Base-by-base conservation (phyloP, 2,113 vertebrate species). In the Stigmatopora argus region DNA sequence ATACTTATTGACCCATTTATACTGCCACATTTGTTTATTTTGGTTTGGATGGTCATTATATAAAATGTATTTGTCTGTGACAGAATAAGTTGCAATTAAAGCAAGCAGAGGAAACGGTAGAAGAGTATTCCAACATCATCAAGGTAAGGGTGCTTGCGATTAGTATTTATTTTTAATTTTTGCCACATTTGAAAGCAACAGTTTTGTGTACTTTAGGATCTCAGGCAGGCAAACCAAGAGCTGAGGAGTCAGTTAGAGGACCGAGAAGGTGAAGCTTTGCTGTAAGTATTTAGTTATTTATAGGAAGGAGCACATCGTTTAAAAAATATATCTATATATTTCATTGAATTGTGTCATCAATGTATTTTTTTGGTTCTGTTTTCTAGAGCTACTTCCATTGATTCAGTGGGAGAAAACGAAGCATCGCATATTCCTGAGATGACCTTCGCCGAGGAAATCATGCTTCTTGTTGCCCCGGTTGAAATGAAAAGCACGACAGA, bases 381-480 rank as follows among this genome's bases (percentile, higher is more conserved):
- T 70, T 74, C 13, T 56, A 88, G 85, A 3, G 18, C 61, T 23
- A 4, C 7, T 46, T 11, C 69, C 26, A 64, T 46, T 10, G 70
- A 74, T 11, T 10, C 51, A 19, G 71, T 70, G 49, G 66, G 21
- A 60, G 64, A 70, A 65, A 60, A 46, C 1, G 66, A 77, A 23
- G 51, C 31, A 38, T 18, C 6, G 0, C 13, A 11, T 5, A 21
- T n/a, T 35, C 34, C 47, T 18, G 55, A 46, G 14, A 23, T 83
- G 55, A 83, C 83, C 41, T 69, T 87, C 1, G 78, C 84, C 13
- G 83, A 86, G 14, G 87, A 88, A 70, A 61, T 88, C 0, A 74
- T 74, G 67, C 70, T 77, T 6, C 63, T 83, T 49, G 62, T 5
- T 14, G 48, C 64, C 15, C 61, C 60, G 26, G 15, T 34, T 31